phyloP scores from a whole-genome alignment of 2,888 invertebrate genomes.

The Pyrochroa serraticornis region DNA sequence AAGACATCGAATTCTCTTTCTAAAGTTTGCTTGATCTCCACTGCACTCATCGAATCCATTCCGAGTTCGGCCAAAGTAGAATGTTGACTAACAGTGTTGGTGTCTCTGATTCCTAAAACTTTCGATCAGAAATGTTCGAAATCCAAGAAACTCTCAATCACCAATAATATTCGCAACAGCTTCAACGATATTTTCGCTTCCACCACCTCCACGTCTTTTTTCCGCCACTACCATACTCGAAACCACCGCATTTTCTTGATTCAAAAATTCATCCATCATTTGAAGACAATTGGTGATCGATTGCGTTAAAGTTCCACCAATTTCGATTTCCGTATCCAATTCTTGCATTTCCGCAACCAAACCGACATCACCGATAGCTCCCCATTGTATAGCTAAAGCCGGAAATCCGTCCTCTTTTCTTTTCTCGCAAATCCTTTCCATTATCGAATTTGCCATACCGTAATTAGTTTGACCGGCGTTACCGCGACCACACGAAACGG shows the following conservation, averaged over 20 bases:
- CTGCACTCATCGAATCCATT: slow-evolving; percentile 97
- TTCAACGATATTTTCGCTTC: slow-evolving; percentile 72
- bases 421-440: slow-evolving; percentile 86
- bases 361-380: slow-evolving; percentile 88
- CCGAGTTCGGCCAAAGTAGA: slow-evolving; percentile 87
- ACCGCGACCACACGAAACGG: slow-evolving; percentile 89
- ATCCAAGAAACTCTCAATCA: no score
- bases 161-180: slow-evolving; percentile 69
- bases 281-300: slow-evolving; percentile 68
- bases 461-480: slow-evolving; percentile 92
- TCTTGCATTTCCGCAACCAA: slow-evolving; percentile 67
- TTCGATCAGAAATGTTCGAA: no score
- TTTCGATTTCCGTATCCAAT: slow-evolving; percentile 55
- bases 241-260: slow-evolving; percentile 69
- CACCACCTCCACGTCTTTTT: slow-evolving; percentile 68
- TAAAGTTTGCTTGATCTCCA: slow-evolving; percentile 92
- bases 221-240: slow-evolving; percentile 88
- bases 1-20: slow-evolving; percentile 89
- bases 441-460: slow-evolving; percentile 87
- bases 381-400: slow-evolving; percentile 90
- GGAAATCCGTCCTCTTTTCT: slow-evolving; percentile 73
- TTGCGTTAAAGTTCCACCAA: slow-evolving; percentile 71
- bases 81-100: slow-evolving; percentile 73
- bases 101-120: slow-evolving; percentile 53
- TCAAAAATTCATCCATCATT: slow-evolving; percentile 72